These are phyloP conservation scores for Ovis aries DNA, from an alignment of 2,113 vertebrate genomes.

Conservation along the genomic window ARS-UI_Ramb_v3.0 NC_056067.1:26810001-26810500, in stretches of 20 bases:
- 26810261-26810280: conserved; percentile 65
- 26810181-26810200: conserved; percentile 36
- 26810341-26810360: conserved; percentile 58
- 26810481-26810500: conserved; percentile 42
- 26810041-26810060: background rate
- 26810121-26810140: conserved; percentile 48
- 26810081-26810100: conserved; percentile 34
- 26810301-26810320: conserved; percentile 63
- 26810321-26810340: conserved; percentile 61
- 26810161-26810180: conserved; percentile 40
- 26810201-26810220: conserved; percentile 53
- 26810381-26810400: conserved; percentile 49
- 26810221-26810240: conserved; percentile 33
- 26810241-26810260: conserved; percentile 55
- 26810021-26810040: background rate
- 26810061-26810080: background rate
- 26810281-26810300: conserved; percentile 61
- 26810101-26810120: conserved; percentile 37
- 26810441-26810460: conserved; percentile 45
- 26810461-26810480: conserved; percentile 43
- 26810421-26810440: conserved; percentile 55
- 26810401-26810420: conserved; percentile 63
- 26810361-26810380: conserved; percentile 65
- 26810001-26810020: background rate
- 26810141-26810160: conserved; percentile 53